Base-by-base conservation (phyloP, 2,797 vertebrate species). In the Ispidina lecontei region DNA sequence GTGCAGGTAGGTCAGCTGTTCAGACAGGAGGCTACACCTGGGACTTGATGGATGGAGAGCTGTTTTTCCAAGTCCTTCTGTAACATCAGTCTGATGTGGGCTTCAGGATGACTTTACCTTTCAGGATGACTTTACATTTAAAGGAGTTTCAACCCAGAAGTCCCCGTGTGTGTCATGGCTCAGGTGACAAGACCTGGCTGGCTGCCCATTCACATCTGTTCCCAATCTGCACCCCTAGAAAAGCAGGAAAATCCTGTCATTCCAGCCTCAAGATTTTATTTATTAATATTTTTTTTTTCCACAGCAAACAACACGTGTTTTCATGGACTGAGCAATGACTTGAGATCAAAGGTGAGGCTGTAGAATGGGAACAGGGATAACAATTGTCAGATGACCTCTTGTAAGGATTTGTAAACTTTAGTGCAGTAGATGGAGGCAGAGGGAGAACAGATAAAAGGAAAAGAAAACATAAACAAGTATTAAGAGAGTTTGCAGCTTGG, bases 171-270 rank as follows among this genome's bases (percentile, higher is more conserved):
- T 73, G 62, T 64, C 60, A 64, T 6, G 54, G 71, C 81, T 91
- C 51, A 0, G 73, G 87, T 84, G 87, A 90, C 76, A 74, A 87
- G 63, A 56, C 54, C 69, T 91, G 94, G 90, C 80, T 56, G 52
- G 10, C 22, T 90, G 93, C 90, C 88, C 51, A 28, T 68, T 87
- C 89, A 90, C 91, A 92, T 96, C 87, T 92, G 84, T 77, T 96
- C 68, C 37, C 8, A 90, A 63, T 86, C 84, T 49, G 80, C 51
- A 83, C 29, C 16, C 44, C 52, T 9, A 8, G 52, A 92, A 93
- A 91, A 84, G 58, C 87, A 82, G 59, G 62, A 86, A 95, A 95
- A 84, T 82, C 81, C 90, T 70, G 23, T 46, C 95, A 87, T 70
- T 76, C 74, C 58, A 73, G 39, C 33, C 67, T 91, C 44, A 33